Evolutionary conservation across 2,797 vertebrate species (phyloP).

Genomic region (Buceros bicornis): DNA sequence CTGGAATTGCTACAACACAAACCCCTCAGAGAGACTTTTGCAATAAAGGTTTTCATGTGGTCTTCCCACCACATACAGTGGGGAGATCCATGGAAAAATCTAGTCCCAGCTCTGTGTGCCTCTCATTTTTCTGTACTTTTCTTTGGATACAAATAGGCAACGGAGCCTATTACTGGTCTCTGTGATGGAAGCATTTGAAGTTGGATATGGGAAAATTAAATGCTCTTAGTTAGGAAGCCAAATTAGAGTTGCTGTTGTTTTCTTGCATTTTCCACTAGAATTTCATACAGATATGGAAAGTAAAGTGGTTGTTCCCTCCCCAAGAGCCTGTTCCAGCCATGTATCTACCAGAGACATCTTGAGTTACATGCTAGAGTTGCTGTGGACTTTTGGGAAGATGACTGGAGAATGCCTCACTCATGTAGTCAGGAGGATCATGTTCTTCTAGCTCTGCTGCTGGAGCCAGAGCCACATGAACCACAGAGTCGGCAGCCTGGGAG

Average conservation of each 20-base stretch:
- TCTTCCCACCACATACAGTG: background rate
- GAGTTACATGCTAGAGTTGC: background rate
- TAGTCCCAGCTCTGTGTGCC: background rate
- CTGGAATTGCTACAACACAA: background rate
- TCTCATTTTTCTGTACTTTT: background rate
- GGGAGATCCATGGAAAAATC: background rate
- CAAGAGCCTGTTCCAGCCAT: background rate
- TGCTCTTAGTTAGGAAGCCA: background rate
- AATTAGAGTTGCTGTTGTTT: background rate
- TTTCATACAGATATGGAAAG: background rate
- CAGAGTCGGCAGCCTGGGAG: background rate
- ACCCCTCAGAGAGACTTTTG: background rate
- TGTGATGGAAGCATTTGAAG: background rate
- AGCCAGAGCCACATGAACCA: background rate
- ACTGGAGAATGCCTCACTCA: rapidly evolving
- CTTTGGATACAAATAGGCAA: background rate
- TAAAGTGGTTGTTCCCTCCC: background rate
- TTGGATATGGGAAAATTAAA: background rate
- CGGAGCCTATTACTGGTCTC: background rate
- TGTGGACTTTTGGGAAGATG: background rate
- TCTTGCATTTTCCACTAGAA: background rate
- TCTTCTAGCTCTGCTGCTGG: background rate
- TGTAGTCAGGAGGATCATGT: background rate
- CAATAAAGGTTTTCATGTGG: conserved; percentile 24
- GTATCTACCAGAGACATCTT: background rate